Percentiles rank a stretch among this genome's conserved stretches.
phyloP scores from a whole-genome alignment of 2,113 vertebrate species.

The Gnathonemus echidnorhynchus region DNA sequence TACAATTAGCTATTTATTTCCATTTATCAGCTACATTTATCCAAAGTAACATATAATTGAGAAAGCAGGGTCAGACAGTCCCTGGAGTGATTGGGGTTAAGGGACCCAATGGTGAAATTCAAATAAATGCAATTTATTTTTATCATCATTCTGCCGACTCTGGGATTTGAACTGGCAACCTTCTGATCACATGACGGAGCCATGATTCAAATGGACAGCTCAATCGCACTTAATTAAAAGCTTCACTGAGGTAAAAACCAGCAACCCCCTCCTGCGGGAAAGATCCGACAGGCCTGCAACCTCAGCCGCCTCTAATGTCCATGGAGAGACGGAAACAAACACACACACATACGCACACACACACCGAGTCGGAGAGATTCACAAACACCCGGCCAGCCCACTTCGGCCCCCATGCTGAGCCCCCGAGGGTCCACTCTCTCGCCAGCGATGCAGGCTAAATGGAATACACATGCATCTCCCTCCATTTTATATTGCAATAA shows the following conservation, averaged over 20 bases:
- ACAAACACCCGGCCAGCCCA: background rate
- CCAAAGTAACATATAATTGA: background rate
- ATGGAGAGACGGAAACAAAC: background rate
- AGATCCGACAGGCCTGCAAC: background rate
- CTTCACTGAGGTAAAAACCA: too few species aligned
- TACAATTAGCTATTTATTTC: background rate
- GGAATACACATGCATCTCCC: background rate
- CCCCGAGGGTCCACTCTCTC: background rate
- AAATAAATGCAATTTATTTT: background rate
- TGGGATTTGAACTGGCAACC: background rate
- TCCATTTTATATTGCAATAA: background rate
- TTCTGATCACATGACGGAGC: background rate
- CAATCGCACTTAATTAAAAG: background rate
- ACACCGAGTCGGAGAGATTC: background rate
- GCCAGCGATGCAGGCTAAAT: background rate
- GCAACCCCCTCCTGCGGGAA: background rate
- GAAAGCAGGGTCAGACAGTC: background rate
- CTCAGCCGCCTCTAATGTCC: background rate
- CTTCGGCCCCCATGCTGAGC: background rate
- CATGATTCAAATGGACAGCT: background rate
- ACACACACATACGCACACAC: background rate
- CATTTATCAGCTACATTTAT: background rate
- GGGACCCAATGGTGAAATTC: background rate
- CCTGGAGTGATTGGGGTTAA: background rate
- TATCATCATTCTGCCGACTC: background rate